Evolutionary conservation across 2,113 vertebrate genomes (phyloP), one percentile per base, ranked within the genome.

Genomic region (Dromaius novaehollandiae): DNA sequence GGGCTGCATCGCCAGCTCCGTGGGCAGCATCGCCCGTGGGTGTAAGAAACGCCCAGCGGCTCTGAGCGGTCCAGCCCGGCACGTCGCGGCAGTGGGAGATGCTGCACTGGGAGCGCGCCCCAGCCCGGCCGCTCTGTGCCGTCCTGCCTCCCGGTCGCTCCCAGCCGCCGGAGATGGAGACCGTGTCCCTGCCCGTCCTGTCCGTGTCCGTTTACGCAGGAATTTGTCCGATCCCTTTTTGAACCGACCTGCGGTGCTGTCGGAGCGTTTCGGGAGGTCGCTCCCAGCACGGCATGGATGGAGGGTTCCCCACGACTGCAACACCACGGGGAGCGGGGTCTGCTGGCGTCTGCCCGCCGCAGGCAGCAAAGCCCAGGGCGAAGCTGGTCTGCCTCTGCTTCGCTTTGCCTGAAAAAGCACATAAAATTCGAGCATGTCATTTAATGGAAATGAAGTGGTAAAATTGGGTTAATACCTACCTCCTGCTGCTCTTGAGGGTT

Each of bases 401-500:
- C 68, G n/a, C 18, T 81, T 94, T 90, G 51, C 42, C 21, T 86
- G 40, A 85, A 82, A 58, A 80, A 82, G 10, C 63, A 42, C 53
- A 6, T 85, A 32, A 81, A 96, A 25, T 93, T 93, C 71, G 71
- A 69, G 77, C 79, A 51, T 4, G 0, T 92, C 91, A 11, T 86
- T 90, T 95, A 95, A 86, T 95, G 93, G 78, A 96, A 97, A 96
- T 50, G 74, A 93, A 97, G 81, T 76, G 4, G 76, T 94, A 69
- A 91, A 90, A 91, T 93, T 90, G 60, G 76, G 64, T 88, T 97
- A 94, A 94, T 94, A 91, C 55, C n/a, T 86, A 88, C 95, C 60
- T 91, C 85, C 68, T 83, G 68, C 93, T 97, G 91, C 91, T 95
- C 89, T 86, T 88, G 88, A 94, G 85, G 90, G 77, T 96, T 97